Conservation (phyloP, 1,140 invertebrate genomes). For the Coenobita brevimanus region DNA sequence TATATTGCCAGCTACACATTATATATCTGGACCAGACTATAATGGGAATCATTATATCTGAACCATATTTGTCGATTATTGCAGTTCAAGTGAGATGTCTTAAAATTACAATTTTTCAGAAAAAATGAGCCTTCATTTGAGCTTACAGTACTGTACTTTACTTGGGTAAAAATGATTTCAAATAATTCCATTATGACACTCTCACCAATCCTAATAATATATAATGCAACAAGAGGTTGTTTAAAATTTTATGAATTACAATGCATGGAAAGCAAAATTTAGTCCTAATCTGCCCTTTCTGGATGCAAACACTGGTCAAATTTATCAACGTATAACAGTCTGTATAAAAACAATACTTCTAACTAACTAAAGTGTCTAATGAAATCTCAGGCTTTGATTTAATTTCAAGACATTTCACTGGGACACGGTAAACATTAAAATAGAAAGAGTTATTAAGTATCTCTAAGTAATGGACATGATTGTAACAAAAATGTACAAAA, state of each 20-base stretch:
- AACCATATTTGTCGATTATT: slow-evolving; percentile 42
- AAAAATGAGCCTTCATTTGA: neutral
- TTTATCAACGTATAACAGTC: neutral
- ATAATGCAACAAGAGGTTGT: too few relatives aligned
- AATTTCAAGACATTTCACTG: slow-evolving; percentile 31
- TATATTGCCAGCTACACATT: slow-evolving; percentile 56
- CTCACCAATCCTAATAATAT: too few relatives aligned
- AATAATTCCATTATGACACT: too few relatives aligned
- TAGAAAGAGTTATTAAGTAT: slow-evolving; percentile 54
- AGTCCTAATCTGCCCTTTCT: too few relatives aligned
- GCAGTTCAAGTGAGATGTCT: slow-evolving; percentile 45
- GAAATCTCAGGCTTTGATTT: neutral
- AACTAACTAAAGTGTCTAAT: too few relatives aligned
- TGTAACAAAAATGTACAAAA: slow-evolving; percentile 67
- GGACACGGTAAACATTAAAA: slow-evolving; percentile 46
- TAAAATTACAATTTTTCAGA: slow-evolving; percentile 6
- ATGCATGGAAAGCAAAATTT: too few relatives aligned
- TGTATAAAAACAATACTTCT: neutral
- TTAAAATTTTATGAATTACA: too few relatives aligned
- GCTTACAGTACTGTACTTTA: slow-evolving; percentile 8
- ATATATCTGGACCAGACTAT: slow-evolving; percentile 36
- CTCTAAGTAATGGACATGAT: slow-evolving; percentile 62
- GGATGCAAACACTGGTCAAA: neutral
- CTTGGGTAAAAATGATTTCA: slow-evolving; percentile 22
- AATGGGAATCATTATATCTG: slow-evolving; percentile 23